phyloP scores from a whole-genome alignment of 53 echinoderm and acorn worm species.

The Luidia sarsii region DNA sequence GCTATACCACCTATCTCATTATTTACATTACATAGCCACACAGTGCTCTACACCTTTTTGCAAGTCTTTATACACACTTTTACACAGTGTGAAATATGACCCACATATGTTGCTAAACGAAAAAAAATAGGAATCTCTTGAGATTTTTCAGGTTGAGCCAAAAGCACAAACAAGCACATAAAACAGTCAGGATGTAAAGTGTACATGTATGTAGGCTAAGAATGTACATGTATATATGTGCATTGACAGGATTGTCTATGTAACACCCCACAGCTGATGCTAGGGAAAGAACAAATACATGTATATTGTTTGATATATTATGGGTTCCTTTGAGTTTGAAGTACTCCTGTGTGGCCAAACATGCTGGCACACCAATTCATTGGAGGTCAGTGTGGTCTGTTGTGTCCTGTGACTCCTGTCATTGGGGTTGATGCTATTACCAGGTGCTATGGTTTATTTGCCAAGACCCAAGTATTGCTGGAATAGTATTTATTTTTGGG shows the following conservation, averaged over 20 bases:
- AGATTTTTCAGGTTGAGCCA: background rate
- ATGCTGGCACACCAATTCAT: background rate
- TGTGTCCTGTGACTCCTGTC: background rate
- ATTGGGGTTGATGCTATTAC: background rate
- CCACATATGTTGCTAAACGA: conserved; percentile 10
- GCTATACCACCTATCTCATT: too few relatives aligned
- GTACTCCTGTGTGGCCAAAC: conserved; percentile 7
- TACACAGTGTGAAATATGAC: conserved; percentile 38
- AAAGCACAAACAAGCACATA: conserved; percentile 1
- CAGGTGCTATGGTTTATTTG: conserved; percentile 6
- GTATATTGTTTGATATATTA: conserved; percentile 32
- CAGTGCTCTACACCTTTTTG: too few relatives aligned
- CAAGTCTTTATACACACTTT: too few relatives aligned
- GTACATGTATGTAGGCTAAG: conserved; percentile 42
- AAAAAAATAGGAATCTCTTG: background rate
- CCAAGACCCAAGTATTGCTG: too few relatives aligned
- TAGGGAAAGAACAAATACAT: too few relatives aligned
- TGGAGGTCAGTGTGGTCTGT: background rate
- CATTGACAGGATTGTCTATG: too few relatives aligned
- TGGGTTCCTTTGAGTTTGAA: conserved; percentile 27
- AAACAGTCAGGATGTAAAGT: conserved; percentile 1
- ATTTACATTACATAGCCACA: too few relatives aligned
- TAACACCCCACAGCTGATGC: too few relatives aligned
- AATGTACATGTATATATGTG: too few relatives aligned
- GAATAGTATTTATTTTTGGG: too few relatives aligned